These are phyloP conservation scores for Ooceraea biroi DNA, from an alignment of 1,140 invertebrate species.

Conservation along the genomic window DNA sequence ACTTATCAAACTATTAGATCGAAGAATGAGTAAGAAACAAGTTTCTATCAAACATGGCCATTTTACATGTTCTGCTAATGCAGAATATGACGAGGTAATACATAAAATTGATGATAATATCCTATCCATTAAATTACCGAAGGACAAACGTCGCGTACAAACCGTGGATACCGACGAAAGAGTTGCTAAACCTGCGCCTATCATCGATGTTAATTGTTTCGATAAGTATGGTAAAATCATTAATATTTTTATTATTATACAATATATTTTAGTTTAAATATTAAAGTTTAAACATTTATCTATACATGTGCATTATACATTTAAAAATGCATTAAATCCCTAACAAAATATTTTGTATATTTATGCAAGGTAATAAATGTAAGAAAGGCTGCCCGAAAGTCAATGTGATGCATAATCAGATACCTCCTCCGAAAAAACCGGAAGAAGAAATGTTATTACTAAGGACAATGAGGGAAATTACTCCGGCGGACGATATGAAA, in stretches of 20 bases:
- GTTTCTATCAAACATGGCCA: constrained; percentile 35
- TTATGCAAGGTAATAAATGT: constrained; percentile 71
- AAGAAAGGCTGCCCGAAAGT: constrained; percentile 72
- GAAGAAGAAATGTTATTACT: constrained; percentile 77
- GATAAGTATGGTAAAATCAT: constrained; percentile 65
- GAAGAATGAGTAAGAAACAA: constrained; percentile 36
- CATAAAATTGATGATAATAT: constrained; percentile 71
- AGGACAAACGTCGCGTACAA: constrained; percentile 42
- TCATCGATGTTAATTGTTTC: constrained; percentile 64
- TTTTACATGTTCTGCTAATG: constrained; percentile 16
- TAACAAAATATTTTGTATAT: neutral
- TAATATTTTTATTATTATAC: neutral
- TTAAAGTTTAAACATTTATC: neutral
- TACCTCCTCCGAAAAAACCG: constrained; percentile 67
- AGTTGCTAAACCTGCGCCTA: neutral
- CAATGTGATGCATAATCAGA: constrained; percentile 69
- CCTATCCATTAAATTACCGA: constrained; percentile 76
- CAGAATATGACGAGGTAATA: constrained; percentile 70
- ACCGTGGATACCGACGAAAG: neutral
- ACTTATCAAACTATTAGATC: neutral
- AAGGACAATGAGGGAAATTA: constrained; percentile 69
- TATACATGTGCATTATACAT: neutral
- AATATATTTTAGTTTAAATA: constrained; percentile 12
- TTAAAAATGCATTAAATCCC: constrained; percentile 18
- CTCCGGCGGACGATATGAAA: constrained; percentile 64